Conservation (phyloP, 1,140 invertebrate genomes). For the Penaeus chinensis region DNA sequence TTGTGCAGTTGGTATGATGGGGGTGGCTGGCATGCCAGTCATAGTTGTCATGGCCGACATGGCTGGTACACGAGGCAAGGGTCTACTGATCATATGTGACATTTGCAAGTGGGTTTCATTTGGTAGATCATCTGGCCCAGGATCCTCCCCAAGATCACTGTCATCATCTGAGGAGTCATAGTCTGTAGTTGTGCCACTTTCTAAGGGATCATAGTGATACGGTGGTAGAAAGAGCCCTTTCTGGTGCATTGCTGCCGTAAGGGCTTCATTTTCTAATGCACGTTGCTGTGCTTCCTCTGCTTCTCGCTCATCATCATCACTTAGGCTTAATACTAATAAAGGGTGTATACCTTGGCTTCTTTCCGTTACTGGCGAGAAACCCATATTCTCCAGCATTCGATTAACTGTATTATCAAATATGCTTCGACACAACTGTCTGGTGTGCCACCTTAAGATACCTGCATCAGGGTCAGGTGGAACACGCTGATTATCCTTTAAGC, state of each 20-base stretch:
- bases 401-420: slow-evolving; percentile 61
- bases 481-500: slow-evolving; percentile 31
- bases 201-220: slow-evolving; percentile 56
- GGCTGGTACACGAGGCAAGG: slow-evolving; percentile 24
- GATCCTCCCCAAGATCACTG: slow-evolving; percentile 52
- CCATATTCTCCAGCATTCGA: slow-evolving; percentile 63
- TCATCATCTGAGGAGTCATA: slow-evolving; percentile 62
- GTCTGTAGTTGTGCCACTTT: slow-evolving; percentile 62
- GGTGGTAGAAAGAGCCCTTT: slow-evolving; percentile 56
- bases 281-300: slow-evolving; percentile 57
- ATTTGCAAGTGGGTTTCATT: slow-evolving; percentile 12
- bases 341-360: slow-evolving; percentile 57
- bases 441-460: slow-evolving; percentile 54
- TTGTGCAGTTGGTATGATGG: slow-evolving; percentile 12
- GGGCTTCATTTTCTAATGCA: slow-evolving; percentile 52
- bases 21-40: slow-evolving; percentile 13
- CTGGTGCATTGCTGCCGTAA: slow-evolving; percentile 57
- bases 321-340: slow-evolving; percentile 60
- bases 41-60: slow-evolving; percentile 21
- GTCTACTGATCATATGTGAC: slow-evolving; percentile 21
- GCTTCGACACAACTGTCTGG: slow-evolving; percentile 56
- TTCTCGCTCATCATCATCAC: slow-evolving; percentile 59
- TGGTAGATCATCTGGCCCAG: slow-evolving; percentile 47
- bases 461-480: slow-evolving; percentile 52
- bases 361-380: slow-evolving; percentile 61